These are phyloP conservation scores for Caenorhabditis doughertyi DNA, from an alignment of 2,888 invertebrate genomes.

Conservation along the genomic window DNA sequence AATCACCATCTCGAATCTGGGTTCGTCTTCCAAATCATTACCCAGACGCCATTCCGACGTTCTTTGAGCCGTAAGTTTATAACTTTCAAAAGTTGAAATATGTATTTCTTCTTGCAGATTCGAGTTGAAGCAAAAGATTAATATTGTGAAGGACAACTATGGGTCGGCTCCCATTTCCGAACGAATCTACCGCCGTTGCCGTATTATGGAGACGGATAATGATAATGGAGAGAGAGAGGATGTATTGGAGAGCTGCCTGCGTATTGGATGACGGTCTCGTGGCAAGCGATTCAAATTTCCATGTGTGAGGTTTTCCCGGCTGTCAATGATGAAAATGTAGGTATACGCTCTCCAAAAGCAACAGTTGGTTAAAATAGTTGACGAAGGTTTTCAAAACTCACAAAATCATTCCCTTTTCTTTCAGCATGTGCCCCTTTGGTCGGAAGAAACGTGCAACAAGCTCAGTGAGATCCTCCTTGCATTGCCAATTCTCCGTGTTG, in stretches of 20 bases:
- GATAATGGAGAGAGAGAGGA: constrained; percentile 8
- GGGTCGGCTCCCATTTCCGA: constrained; percentile 64
- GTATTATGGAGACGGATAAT: constrained; percentile 37
- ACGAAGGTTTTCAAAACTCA: too few relatives aligned
- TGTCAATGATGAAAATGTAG: not conserved
- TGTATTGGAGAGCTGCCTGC: constrained; percentile 51
- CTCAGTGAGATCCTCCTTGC: constrained; percentile 28
- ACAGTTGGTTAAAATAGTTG: too few relatives aligned
- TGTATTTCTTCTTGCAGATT: constrained; percentile 31
- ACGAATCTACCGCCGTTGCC: constrained; percentile 55
- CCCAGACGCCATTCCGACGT: constrained; percentile 53
- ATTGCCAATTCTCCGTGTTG: constrained; percentile 28
- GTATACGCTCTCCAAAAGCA: not conserved
- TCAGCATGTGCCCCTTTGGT: constrained; percentile 30
- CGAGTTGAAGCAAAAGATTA: constrained; percentile 42
- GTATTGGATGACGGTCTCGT: constrained; percentile 61
- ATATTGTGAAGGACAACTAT: constrained; percentile 48
- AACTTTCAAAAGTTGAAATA: too few relatives aligned
- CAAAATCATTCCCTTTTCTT: constrained; percentile 8
- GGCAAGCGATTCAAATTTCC: constrained; percentile 70
- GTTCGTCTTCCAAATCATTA: constrained; percentile 70
- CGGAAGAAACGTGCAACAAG: constrained; percentile 22
- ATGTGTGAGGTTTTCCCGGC: constrained; percentile 48
- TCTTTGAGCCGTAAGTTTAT: constrained; percentile 69
- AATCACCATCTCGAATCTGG: constrained; percentile 69